These are phyloP conservation scores for Acromyrmex echinatior DNA, from an alignment of 1,140 invertebrate genomes.

Conservation along the genomic window DNA sequence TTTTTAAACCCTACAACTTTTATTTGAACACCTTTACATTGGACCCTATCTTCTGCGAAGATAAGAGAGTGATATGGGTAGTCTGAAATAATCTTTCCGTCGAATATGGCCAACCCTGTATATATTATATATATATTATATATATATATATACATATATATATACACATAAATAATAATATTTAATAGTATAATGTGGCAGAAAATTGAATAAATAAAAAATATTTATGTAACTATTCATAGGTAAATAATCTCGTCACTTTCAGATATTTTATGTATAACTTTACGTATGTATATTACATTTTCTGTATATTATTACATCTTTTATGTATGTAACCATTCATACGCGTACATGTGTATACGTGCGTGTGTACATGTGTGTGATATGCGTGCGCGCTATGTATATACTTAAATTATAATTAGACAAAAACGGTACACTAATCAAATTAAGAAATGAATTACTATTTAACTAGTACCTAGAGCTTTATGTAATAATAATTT, in stretches of 20 bases:
- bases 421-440: constrained; percentile 71
- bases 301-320: constrained; percentile 33
- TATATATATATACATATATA: no score
- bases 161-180: background rate
- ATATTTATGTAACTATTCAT: constrained; percentile 61
- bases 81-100: no score
- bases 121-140: no score
- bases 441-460: constrained; percentile 66
- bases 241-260: constrained; percentile 40
- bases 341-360: background rate
- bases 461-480: constrained; percentile 64
- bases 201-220: constrained; percentile 72
- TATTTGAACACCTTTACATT: no score
- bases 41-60: no score
- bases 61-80: no score
- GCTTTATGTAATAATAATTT: constrained; percentile 53
- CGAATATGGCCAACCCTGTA: no score
- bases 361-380: constrained; percentile 23
- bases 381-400: background rate
- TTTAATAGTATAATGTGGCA: background rate
- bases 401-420: constrained; percentile 45
- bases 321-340: constrained; percentile 15
- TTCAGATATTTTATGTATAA: constrained; percentile 44
- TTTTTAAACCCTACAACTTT: no score
- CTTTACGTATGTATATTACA: constrained; percentile 42